phyloP scores from a whole-genome alignment of 2,888 invertebrate species.

The Panorpa germanica region DNA sequence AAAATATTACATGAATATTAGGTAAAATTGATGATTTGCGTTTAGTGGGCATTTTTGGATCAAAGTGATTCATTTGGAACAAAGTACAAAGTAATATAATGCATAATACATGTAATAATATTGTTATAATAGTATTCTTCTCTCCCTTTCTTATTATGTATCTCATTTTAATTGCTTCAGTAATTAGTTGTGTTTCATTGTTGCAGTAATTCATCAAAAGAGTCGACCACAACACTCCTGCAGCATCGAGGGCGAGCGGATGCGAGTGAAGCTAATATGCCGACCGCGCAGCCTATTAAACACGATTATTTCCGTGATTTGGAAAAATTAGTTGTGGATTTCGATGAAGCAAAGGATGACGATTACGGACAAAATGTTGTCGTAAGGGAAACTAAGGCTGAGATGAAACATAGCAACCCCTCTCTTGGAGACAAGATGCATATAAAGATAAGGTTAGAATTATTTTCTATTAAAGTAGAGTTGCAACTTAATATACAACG shows the following conservation, averaged over 20 bases:
- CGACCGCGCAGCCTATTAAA: conserved; percentile 15
- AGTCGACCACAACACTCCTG: conserved; percentile 21
- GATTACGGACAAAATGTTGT: conserved; percentile 30
- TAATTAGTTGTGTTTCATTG: not conserved
- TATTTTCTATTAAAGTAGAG: conserved; percentile 3
- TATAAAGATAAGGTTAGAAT: conserved; percentile 24
- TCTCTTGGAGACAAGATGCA: conserved; percentile 49
- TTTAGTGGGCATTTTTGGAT: too few species aligned
- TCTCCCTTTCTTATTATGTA: too few species aligned
- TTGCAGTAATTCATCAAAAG: conserved; percentile 24
- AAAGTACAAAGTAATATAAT: too few species aligned
- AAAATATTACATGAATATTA: too few species aligned
- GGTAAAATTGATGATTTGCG: too few species aligned
- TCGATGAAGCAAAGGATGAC: conserved; percentile 29
- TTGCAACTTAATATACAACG: too few species aligned
- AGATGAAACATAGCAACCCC: too few species aligned
- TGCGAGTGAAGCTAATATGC: conserved; percentile 12
- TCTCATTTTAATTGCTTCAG: not conserved
- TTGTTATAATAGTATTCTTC: too few species aligned
- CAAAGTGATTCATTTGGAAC: too few species aligned
- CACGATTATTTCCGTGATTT: conserved; percentile 14
- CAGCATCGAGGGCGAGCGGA: conserved; percentile 16
- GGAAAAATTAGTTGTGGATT: conserved; percentile 19
- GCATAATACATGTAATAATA: too few species aligned
- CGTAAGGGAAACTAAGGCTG: too few species aligned